Conservation (phyloP, 2,113 vertebrate genomes). For the Platysternon megacephalum region DNA sequence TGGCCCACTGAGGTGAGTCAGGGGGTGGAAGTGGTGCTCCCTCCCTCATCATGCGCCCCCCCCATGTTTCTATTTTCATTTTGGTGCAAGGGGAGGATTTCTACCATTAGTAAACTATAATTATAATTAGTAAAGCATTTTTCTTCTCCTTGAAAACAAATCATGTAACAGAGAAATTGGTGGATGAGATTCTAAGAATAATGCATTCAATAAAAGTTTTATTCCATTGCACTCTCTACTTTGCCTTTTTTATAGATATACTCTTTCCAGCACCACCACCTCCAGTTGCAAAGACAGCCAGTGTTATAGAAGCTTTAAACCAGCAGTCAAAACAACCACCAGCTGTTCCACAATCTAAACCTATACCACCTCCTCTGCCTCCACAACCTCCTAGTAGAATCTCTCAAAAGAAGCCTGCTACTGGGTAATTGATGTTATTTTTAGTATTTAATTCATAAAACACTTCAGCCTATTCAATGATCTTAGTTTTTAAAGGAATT, state of each 20-base stretch:
- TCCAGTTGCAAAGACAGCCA: conserved; percentile 84
- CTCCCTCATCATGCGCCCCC: no score
- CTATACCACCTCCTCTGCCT: conserved; percentile 75
- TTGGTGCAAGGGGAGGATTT: neutral
- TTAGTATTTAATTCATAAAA: neutral
- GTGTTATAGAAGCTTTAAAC: conserved; percentile 87
- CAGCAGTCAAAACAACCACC: conserved; percentile 85
- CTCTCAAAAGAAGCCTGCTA: conserved; percentile 83
- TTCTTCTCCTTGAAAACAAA: neutral
- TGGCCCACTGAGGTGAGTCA: neutral
- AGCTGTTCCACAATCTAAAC: conserved; percentile 69
- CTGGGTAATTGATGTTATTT: conserved; percentile 78
- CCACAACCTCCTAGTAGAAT: conserved; percentile 83
- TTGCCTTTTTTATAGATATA: conserved; percentile 73
- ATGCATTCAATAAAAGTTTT: neutral
- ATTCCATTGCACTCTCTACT: neutral
- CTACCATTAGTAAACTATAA: neutral
- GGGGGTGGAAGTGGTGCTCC: neutral
- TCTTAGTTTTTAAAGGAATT: neutral
- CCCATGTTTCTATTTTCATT: neutral
- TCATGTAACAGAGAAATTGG: neutral
- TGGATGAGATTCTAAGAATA: neutral
- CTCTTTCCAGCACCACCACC: conserved; percentile 80
- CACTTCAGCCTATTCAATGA: neutral
- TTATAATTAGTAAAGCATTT: neutral